A percentile compares a stretch with the other conserved stretches of the same genome.
Evolutionary conservation across 2,888 invertebrate genomes (phyloP).

Genomic region (Dryadula phaetusa): DNA sequence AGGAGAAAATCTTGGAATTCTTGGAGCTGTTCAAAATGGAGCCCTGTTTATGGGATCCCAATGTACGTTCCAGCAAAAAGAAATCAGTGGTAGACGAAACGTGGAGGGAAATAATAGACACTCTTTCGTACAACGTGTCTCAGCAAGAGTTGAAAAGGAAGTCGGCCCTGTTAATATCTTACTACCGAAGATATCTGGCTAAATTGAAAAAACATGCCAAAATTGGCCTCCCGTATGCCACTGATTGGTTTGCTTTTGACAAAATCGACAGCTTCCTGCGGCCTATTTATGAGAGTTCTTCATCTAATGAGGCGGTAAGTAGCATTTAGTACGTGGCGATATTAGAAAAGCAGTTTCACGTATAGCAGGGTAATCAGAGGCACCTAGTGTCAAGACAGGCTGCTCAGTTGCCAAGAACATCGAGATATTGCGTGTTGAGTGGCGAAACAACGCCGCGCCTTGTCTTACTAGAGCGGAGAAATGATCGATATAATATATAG

Average conservation of each 20-base stretch:
- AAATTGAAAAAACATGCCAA: neutral
- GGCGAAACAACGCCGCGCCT: no score
- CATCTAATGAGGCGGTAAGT: neutral
- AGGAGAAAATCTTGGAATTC: neutral
- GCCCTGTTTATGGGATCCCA: neutral
- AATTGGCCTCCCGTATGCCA: neutral
- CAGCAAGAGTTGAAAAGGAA: neutral
- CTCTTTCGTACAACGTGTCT: neutral
- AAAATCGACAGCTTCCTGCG: neutral
- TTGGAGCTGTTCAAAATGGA: slow-evolving; percentile 1
- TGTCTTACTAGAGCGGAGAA: no score
- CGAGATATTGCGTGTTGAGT: no score
- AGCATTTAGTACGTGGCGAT: no score
- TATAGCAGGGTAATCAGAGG: no score
- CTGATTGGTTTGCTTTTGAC: neutral
- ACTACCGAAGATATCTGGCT: neutral
- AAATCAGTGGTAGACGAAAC: neutral
- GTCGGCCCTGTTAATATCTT: neutral
- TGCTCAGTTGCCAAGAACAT: no score
- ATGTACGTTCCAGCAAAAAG: neutral
- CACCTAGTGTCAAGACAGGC: no score
- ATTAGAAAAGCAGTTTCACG: no score
- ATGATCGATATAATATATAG: no score
- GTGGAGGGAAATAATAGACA: neutral
- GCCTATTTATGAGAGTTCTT: neutral